Base-by-base conservation (phyloP, 2,797 vertebrate species). In the Gymnothorax reevesii region DNA sequence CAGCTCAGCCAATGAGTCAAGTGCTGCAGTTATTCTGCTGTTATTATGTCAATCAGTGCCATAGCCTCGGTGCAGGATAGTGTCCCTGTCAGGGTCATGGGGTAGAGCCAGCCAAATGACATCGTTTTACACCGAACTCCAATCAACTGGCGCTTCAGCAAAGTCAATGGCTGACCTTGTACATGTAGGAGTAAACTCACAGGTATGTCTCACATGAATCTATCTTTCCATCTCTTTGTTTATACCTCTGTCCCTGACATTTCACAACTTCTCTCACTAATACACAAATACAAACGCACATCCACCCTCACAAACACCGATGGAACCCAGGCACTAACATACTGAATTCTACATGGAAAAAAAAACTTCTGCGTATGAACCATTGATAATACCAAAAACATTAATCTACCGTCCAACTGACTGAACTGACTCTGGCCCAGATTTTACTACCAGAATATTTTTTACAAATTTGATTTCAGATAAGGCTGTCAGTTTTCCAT, bases 71-170 rank as follows among this genome's bases (percentile, higher is more conserved):
- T 91, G 89, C 90, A 91, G 92, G 91, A 93, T 94, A 94, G 93
- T 90, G 93, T 90, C 90, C 91, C 90, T 90, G 90, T 93, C 90
- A 91, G 90, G 89, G 95, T 94, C 91, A 94, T 95, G 94, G 94
- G 93, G 90, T 93, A 92, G 92, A 90, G 91, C 92, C 90, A 90
- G 88, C 89, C 87, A 94, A 95, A 95, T 94, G 93, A 93, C 92
- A 90, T 89, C 89, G 93, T 94, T 95, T 92, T 88, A 90, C 91
- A 86, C 92, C 89, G 93, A 92, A 95, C 94, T 90, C 91, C 91
- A 1, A 90, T 91, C 82, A 89, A 92, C 89, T 90, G 89, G 91
- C 90, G 88, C 88, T 42, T 91, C 86, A 80, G 88, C 91, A 93
- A 95, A 92, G 94, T 95, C 93, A 94, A 91, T 88, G 88, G 89